Percentiles rank a stretch among this genome's conserved stretches.
Conservation (phyloP, 23 tunicate species). For the Ascidia mentula region DNA sequence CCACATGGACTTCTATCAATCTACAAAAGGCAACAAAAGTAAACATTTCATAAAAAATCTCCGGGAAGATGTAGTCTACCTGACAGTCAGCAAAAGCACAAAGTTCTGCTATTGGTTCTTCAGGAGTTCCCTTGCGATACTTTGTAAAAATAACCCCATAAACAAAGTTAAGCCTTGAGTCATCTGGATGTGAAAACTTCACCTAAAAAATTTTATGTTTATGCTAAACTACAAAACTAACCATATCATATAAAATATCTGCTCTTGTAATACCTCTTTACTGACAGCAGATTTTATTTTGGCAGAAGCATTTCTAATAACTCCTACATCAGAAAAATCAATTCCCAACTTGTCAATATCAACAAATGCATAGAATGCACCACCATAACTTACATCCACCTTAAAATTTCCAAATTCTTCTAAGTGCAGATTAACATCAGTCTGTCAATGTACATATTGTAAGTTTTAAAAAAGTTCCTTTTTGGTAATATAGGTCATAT, state of each 20-base stretch:
- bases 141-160: constrained; percentile 49
- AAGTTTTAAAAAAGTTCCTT: too few relatives aligned
- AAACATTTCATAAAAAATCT: too few relatives aligned
- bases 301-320: constrained; percentile 21
- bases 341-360: constrained; percentile 19
- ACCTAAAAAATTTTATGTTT: too few relatives aligned
- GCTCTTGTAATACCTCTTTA: background rate
- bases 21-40: background rate
- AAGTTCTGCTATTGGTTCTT: constrained; percentile 3
- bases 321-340: background rate
- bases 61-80: too few relatives aligned
- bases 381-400: constrained; percentile 52
- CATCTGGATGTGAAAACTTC: constrained; percentile 30
- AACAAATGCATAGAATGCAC: constrained; percentile 62
- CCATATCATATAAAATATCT: background rate
- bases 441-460: background rate
- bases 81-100: constrained; percentile 45
- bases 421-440: constrained; percentile 12
- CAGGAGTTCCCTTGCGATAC: background rate
- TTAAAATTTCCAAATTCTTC: constrained; percentile 1
- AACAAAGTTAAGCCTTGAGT: constrained; percentile 17
- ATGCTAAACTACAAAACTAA: background rate
- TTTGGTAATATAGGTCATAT: too few relatives aligned
- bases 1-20: constrained; percentile 60
- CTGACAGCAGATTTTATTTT: background rate